These are phyloP conservation scores for Scrobipalpa atriplicella DNA, from an alignment of 2,888 invertebrate genomes.

Conservation along the genomic window DNA sequence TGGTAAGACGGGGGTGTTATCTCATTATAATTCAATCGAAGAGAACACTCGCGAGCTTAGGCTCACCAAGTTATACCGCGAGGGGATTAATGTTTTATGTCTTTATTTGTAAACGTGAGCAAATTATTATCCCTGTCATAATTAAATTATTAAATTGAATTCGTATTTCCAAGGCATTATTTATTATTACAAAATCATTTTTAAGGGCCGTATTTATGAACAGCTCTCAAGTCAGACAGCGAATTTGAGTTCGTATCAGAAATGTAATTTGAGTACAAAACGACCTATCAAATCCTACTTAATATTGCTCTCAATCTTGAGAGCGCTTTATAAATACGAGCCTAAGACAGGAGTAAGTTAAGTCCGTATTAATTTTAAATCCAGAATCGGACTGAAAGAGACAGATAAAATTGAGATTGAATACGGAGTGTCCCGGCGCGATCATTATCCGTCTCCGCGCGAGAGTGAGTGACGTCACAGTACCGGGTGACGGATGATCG, in stretches of 20 bases:
- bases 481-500: not conserved
- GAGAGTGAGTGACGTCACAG: not conserved
- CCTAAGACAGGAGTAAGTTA: not conserved
- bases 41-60: not conserved
- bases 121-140: constrained; percentile 5
- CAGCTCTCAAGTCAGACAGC: too few relatives aligned
- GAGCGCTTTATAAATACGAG: too few relatives aligned
- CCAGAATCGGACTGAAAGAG: not conserved
- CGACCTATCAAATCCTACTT: too few relatives aligned
- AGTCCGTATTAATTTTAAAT: not conserved
- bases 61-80: not conserved
- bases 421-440: too few relatives aligned
- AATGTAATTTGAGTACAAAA: too few relatives aligned
- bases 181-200: too few relatives aligned
- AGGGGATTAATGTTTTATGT: not conserved
- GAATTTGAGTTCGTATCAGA: too few relatives aligned
- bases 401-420: not conserved
- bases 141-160: constrained; percentile 3
- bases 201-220: too few relatives aligned
- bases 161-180: not conserved
- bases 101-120: constrained; percentile 12
- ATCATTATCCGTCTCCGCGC: not conserved
- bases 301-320: too few relatives aligned
- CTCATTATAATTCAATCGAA: constrained; percentile 10
- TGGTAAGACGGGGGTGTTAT: not conserved